phyloP scores from a whole-genome alignment of 2,113 vertebrate genomes.

The Chionodraco myersi region DNA sequence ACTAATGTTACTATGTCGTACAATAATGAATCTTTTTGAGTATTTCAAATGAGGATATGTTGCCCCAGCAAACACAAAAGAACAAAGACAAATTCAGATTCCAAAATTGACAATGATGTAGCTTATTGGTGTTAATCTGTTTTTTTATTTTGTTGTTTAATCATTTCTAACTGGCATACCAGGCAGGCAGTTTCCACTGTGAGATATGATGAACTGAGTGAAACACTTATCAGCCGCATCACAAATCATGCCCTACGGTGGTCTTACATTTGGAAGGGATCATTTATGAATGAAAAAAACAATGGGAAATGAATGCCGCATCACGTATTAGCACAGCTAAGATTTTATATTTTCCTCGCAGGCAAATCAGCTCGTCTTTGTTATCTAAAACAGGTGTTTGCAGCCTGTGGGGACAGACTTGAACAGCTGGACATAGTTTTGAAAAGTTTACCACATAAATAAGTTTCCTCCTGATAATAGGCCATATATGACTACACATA shows the following conservation, averaged over 20 bases:
- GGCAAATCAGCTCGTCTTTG: slow-evolving; percentile 16
- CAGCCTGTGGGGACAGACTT: slow-evolving; percentile 12
- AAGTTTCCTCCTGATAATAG: background rate
- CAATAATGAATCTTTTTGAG: background rate
- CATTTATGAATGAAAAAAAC: slow-evolving; percentile 39
- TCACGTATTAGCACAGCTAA: slow-evolving; percentile 9
- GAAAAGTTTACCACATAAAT: slow-evolving; percentile 7
- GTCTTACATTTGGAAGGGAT: slow-evolving; percentile 47
- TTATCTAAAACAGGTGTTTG: slow-evolving; percentile 33
- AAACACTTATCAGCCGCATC: slow-evolving; percentile 30
- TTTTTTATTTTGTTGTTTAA: background rate
- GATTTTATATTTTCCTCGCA: slow-evolving; percentile 16
- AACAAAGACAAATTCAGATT: background rate
- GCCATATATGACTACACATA: background rate
- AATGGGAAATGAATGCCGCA: slow-evolving; percentile 6
- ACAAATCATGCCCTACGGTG: slow-evolving; percentile 21
- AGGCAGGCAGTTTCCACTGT: background rate
- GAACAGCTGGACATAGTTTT: slow-evolving; percentile 35
- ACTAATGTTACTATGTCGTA: background rate
- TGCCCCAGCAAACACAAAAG: background rate
- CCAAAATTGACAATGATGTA: background rate
- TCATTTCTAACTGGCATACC: background rate
- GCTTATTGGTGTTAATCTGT: background rate
- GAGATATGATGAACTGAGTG: background rate
- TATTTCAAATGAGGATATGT: background rate